Percentiles rank a stretch among this genome's conserved stretches.
Evolutionary conservation across 2,797 vertebrate species (phyloP).

Genomic region (Eulemur mongoz): DNA sequence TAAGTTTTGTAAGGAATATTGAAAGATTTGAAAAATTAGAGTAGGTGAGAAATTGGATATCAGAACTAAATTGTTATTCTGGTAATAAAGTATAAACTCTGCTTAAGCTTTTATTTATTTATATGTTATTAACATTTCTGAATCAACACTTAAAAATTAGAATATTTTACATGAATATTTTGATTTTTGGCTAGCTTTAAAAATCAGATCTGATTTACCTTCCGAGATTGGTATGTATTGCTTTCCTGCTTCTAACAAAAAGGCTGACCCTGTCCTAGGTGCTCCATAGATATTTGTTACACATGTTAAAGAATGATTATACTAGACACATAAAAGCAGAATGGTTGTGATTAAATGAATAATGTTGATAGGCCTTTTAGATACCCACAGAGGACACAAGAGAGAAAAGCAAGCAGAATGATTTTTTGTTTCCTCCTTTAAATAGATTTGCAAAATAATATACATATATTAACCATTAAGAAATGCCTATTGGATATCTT

Average conservation of each 20-base stretch:
- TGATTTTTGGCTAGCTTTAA: background rate
- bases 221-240: background rate
- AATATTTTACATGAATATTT: background rate
- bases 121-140: conserved; percentile 6
- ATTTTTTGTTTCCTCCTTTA: background rate
- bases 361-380: background rate
- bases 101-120: background rate
- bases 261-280: background rate
- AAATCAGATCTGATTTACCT: background rate
- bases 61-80: background rate
- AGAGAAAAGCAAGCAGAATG: background rate
- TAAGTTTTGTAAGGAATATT: background rate
- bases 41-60: background rate
- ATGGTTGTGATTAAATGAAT: background rate
- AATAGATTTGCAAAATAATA: conserved; percentile 40
- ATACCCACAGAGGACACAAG: background rate
- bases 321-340: background rate
- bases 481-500: background rate
- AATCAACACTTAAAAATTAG: background rate
- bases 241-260: background rate
- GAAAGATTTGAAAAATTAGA: background rate
- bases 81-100: background rate
- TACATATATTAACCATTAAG: background rate
- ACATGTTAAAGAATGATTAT: background rate
- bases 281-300: background rate